Conservation (phyloP, 2,888 invertebrate species). For the Stenurella melanura region DNA sequence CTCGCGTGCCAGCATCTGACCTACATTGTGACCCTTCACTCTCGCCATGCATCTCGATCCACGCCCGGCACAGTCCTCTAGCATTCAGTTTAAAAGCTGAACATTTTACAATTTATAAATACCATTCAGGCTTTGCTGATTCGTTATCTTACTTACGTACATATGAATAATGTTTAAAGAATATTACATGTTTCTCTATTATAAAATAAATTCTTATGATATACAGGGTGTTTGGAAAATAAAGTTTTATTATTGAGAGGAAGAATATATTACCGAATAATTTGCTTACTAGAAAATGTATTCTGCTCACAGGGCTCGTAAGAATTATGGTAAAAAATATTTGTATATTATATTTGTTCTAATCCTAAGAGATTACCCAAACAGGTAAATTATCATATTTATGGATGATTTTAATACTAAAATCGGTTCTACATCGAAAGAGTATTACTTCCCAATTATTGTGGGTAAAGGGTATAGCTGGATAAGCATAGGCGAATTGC, state of each 20-base stretch:
- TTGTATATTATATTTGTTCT: too few relatives aligned
- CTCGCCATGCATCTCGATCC: slow-evolving; percentile 59
- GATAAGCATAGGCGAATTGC: too few relatives aligned
- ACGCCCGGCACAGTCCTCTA: slow-evolving; percentile 55
- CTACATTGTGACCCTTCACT: slow-evolving; percentile 71
- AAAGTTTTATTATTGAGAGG: not conserved
- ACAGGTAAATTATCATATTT: too few relatives aligned
- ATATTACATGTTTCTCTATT: not conserved
- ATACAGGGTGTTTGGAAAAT: not conserved
- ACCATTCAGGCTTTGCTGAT: slow-evolving; percentile 13
- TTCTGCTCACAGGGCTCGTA: too few relatives aligned
- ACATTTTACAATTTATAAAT: slow-evolving; percentile 43
- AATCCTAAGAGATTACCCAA: too few relatives aligned
- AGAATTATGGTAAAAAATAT: too few relatives aligned
- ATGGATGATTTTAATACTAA: too few relatives aligned
- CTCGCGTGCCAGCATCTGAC: slow-evolving; percentile 71
- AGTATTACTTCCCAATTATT: too few relatives aligned
- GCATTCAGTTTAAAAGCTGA: slow-evolving; percentile 46
- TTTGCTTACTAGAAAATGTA: too few relatives aligned
- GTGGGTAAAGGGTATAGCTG: too few relatives aligned
- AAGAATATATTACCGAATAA: too few relatives aligned
- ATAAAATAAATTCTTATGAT: not conserved
- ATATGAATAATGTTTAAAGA: not conserved
- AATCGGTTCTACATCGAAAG: too few relatives aligned
- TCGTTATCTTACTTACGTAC: slow-evolving; percentile 8